phyloP scores from a whole-genome alignment of 2,888 invertebrate genomes.

The Harpagoxenus sublaevis region DNA sequence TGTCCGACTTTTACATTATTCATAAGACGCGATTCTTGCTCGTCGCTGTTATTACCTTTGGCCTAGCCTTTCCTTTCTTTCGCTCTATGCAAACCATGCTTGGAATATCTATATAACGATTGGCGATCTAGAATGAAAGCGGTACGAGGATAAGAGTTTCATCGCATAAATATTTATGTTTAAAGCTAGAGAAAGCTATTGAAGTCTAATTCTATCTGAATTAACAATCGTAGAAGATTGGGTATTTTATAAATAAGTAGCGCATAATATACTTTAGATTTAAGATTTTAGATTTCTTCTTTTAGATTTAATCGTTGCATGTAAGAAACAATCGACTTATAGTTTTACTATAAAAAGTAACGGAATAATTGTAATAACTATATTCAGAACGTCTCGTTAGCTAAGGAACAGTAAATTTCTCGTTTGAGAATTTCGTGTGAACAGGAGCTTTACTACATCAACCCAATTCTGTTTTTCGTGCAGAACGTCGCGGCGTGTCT shows the following conservation, averaged over 20 bases:
- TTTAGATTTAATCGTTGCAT: background rate
- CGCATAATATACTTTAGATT: background rate
- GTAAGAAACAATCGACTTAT: background rate
- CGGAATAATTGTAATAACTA: background rate
- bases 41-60: conserved; percentile 37
- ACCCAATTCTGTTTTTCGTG: conserved; percentile 10
- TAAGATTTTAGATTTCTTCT: background rate
- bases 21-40: conserved; percentile 59
- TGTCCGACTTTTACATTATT: conserved; percentile 74
- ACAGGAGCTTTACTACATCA: no score
- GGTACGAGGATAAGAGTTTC: background rate
- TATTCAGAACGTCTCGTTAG: background rate
- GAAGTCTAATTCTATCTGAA: background rate
- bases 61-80: background rate
- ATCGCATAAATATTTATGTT: background rate
- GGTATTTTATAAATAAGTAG: background rate
- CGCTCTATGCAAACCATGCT: background rate
- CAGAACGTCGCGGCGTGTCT: conserved; percentile 75
- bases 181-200: background rate
- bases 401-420: background rate
- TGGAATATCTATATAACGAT: conserved; percentile 29
- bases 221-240: background rate
- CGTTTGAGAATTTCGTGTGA: background rate
- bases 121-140: conserved; percentile 1
- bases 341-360: conserved; percentile 1